Evolutionary conservation across 2,888 invertebrate genomes (phyloP).

Genomic region (Phyllotreta cruciferae): DNA sequence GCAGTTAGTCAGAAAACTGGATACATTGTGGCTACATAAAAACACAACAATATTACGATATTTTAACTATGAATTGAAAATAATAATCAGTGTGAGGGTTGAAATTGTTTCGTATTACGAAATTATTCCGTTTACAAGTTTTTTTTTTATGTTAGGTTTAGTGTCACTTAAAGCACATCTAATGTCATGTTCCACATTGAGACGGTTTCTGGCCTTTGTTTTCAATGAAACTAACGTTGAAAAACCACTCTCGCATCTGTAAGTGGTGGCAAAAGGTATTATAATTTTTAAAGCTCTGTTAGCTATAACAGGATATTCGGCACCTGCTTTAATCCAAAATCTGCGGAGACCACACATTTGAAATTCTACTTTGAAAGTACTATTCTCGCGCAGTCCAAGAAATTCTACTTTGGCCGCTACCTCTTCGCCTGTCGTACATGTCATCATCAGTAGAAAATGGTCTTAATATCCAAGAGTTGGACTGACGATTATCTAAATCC

Average conservation of each 20-base stretch:
- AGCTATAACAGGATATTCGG: conserved; percentile 5
- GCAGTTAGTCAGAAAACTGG: too few relatives aligned
- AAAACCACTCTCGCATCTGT: not conserved
- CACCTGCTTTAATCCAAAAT: conserved; percentile 2
- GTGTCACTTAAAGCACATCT: conserved; percentile 8
- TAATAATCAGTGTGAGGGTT: conserved; percentile 1
- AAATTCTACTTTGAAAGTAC: conserved; percentile 5
- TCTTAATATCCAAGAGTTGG: conserved; percentile 10
- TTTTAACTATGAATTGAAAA: not conserved
- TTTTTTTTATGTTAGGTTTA: conserved; percentile 3
- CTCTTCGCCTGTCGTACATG: not conserved
- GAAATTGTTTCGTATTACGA: not conserved
- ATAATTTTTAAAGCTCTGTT: conserved; percentile 1
- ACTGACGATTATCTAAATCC: conserved; percentile 10
- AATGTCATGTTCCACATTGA: not conserved
- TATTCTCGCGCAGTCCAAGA: conserved; percentile 4
- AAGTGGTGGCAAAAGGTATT: conserved; percentile 3
- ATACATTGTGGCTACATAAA: not conserved
- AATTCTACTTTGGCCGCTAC: conserved; percentile 13
- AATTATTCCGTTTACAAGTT: conserved; percentile 8
- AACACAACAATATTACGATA: not conserved
- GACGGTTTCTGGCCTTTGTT: conserved; percentile 5
- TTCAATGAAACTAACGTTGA: not conserved
- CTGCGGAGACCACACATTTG: not conserved
- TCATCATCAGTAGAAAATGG: conserved; percentile 9